phyloP scores from a whole-genome alignment of 1,140 invertebrate genomes.

The Atopsyche davidsoni region DNA sequence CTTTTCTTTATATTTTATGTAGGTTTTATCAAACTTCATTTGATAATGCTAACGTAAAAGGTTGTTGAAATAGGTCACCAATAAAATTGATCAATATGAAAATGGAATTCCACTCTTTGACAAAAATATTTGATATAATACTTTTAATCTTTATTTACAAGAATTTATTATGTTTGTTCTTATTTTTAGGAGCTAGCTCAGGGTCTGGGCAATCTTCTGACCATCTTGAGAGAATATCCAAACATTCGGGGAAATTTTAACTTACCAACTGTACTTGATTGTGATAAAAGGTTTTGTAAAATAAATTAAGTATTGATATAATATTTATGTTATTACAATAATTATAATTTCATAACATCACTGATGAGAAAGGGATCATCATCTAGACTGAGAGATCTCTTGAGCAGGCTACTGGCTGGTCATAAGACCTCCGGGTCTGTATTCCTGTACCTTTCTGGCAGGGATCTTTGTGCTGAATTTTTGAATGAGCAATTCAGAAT shows the following conservation, averaged over 20 bases:
- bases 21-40: background rate
- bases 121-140: background rate
- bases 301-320: slow-evolving; percentile 6
- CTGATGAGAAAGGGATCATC: too few species aligned
- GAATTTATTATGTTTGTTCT: slow-evolving; percentile 9
- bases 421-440: too few species aligned
- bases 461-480: background rate
- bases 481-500: background rate
- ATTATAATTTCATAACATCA: background rate
- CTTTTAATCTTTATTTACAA: slow-evolving; percentile 3
- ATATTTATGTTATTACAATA: background rate
- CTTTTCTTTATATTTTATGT: background rate
- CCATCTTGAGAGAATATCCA: slow-evolving; percentile 9
- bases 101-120: background rate
- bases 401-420: too few species aligned
- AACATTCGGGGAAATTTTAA: slow-evolving; percentile 1
- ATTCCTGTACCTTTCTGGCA: background rate
- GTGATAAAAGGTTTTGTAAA: slow-evolving; percentile 23
- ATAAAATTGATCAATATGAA: background rate
- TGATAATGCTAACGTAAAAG: background rate
- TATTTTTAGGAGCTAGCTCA: slow-evolving; percentile 26
- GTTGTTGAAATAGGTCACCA: background rate
- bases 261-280: slow-evolving; percentile 8
- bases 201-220: slow-evolving; percentile 27
- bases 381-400: too few species aligned